phyloP scores from a whole-genome alignment of 2,113 vertebrate genomes.

The Engystomops pustulosus region DNA sequence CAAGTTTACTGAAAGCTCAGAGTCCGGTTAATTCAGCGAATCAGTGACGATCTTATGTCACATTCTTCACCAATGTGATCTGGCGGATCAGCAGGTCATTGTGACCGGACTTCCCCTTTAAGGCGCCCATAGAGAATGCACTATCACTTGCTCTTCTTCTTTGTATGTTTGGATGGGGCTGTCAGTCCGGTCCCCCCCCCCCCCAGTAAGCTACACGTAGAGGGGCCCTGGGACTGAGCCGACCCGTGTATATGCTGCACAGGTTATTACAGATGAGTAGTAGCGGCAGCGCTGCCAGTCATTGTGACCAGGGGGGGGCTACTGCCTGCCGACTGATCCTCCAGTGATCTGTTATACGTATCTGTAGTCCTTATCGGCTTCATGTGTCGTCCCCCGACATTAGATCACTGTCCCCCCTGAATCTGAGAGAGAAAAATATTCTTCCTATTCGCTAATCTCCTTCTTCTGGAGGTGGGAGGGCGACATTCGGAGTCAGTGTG shows the following conservation, averaged over 20 bases:
- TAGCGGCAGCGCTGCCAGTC: constrained; percentile 6
- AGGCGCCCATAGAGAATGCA: background rate
- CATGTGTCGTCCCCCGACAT: too few species aligned
- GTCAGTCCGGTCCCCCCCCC: too few species aligned
- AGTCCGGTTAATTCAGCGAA: too few species aligned
- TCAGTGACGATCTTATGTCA: too few species aligned
- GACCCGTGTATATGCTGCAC: background rate
- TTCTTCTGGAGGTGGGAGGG: background rate
- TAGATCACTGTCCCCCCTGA: background rate
- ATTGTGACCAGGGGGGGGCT: background rate
- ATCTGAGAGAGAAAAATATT: background rate
- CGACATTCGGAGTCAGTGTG: background rate
- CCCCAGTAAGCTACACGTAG: too few species aligned
- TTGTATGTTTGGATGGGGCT: too few species aligned
- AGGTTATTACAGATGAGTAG: constrained; percentile 14
- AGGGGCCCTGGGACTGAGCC: too few species aligned
- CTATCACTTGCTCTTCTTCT: background rate
- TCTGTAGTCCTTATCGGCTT: background rate
- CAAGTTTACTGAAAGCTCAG: too few species aligned
- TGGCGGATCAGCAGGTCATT: background rate
- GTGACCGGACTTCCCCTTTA: background rate
- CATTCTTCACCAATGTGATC: background rate
- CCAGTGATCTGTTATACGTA: background rate
- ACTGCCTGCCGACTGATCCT: background rate
- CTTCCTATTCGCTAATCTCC: background rate